phyloP scores from a whole-genome alignment of 2,797 vertebrate genomes.

The Cyprinodon diabolis region DNA sequence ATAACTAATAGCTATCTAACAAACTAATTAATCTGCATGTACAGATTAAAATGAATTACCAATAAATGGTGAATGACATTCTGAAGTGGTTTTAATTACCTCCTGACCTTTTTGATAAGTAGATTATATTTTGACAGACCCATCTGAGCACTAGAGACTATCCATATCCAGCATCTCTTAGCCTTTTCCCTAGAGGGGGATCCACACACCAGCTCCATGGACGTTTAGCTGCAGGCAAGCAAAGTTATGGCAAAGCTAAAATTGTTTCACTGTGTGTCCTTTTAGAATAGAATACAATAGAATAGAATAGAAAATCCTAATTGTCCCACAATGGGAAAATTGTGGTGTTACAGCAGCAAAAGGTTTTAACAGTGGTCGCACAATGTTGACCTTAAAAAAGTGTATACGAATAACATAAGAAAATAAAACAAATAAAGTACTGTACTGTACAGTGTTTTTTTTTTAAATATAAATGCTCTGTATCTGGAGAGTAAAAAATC shows the following conservation, averaged over 20 bases:
- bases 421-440: too few relatives aligned
- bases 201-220: slow-evolving; percentile 90
- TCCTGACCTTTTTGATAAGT: slow-evolving; percentile 70
- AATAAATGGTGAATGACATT: neutral
- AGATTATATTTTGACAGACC: slow-evolving; percentile 90
- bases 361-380: too few relatives aligned
- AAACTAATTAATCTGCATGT: neutral
- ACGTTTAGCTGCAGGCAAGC: slow-evolving; percentile 68
- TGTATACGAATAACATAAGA: too few relatives aligned
- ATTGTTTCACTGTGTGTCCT: slow-evolving; percentile 83
- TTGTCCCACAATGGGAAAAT: too few relatives aligned
- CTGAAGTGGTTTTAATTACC: neutral
- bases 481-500: too few relatives aligned
- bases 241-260: slow-evolving; percentile 80
- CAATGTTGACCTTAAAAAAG: too few relatives aligned
- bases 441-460: too few relatives aligned
- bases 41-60: neutral
- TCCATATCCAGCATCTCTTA: slow-evolving; percentile 80
- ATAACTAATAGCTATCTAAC: neutral
- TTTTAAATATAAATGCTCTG: too few relatives aligned
- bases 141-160: slow-evolving; percentile 83
- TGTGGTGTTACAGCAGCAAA: too few relatives aligned
- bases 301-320: too few relatives aligned
- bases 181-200: slow-evolving; percentile 81
- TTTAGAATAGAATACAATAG: slow-evolving; percentile 41